Base-by-base conservation (phyloP, 2,797 vertebrate genomes). In the Agapornis canus region DNA sequence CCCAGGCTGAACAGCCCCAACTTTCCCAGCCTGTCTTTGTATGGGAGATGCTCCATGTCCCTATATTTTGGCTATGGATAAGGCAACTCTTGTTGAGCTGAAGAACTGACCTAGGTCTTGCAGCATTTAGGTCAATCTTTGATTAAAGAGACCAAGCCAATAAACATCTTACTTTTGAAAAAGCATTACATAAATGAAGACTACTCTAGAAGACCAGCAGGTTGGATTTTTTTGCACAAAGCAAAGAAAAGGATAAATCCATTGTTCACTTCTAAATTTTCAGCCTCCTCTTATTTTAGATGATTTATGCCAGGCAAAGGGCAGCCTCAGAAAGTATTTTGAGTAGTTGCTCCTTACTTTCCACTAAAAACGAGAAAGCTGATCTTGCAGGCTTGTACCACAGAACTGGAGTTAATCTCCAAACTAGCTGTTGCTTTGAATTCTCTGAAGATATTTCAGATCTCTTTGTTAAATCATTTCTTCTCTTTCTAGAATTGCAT, bases 381-480 rank as follows among this genome's bases (percentile, higher is more conserved):
- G 91, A 85, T 75, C 66, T 57, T 65, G 51, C 42, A 75, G 81
- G 71, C 39, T 61, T 79, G 32, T 57, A 42, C 52, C 37, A 25
- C 17, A 35, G 47, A 47, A 49, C 57, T 57, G 84, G 52, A 3
- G 1, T 75, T 91, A 23, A 65, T 75, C 66, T 77, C 81, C 66
- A 79, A 57, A 81, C 70, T 52, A 65, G 45, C n/a, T 65, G 61
- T 37, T 79, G 56, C 61, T 89, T 82, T 86, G 66, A 82, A 51
- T 69, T 73, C 82, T 89, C 82, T 65, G 59, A 69, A 77, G 86
- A 81, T 82, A 87, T 60, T 83, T 92, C 78, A 78, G 23, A n/a
- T n/a, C 40, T 61, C 56, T 70, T 47, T 65, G 45, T 65, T 78
- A 66, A 88, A 78, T 7, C 37, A 32, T 49, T 77, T 73, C 37